Conservation (phyloP, 2,797 vertebrate genomes). For the Sparidentex hasta region DNA sequence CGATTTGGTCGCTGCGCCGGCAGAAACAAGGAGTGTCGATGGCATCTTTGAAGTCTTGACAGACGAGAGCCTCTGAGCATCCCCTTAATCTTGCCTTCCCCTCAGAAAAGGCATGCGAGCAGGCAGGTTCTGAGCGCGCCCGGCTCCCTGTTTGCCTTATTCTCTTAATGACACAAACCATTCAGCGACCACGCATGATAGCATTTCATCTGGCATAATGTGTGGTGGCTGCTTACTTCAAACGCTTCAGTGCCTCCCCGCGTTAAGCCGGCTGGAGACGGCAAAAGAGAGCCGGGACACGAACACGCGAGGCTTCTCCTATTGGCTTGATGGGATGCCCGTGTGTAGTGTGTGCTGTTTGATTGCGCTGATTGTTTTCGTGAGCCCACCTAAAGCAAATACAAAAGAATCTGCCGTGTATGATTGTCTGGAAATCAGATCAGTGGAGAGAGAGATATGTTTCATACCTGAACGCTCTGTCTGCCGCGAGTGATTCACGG, state of each 20-base stretch:
- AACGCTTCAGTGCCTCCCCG: conserved; percentile 67
- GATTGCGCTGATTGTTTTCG: conserved; percentile 85
- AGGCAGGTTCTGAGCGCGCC: conserved; percentile 77
- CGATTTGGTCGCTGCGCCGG: conserved; percentile 85
- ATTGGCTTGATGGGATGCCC: conserved; percentile 76
- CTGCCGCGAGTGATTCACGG: conserved; percentile 51
- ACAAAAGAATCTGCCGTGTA: conserved; percentile 80
- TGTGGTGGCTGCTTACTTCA: conserved; percentile 84
- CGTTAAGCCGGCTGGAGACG: conserved; percentile 67
- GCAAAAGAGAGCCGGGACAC: conserved; percentile 59
- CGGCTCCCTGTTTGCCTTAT: conserved; percentile 83
- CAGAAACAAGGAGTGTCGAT: conserved; percentile 85
- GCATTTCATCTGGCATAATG: conserved; percentile 88
- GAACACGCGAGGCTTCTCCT: conserved; percentile 69
- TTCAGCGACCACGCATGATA: conserved; percentile 85
- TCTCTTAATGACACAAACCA: conserved; percentile 89
- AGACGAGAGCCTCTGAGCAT: conserved; percentile 87
- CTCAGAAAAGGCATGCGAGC: conserved; percentile 72
- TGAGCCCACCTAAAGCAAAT: conserved; percentile 82
- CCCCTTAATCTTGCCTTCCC: conserved; percentile 88
- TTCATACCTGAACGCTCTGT: conserved; percentile 70
- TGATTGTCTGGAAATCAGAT: conserved; percentile 85
- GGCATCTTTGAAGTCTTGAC: conserved; percentile 89
- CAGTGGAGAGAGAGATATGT: conserved; percentile 73
- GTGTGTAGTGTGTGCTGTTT: conserved; percentile 78